Evolutionary conservation across 1,140 invertebrate species (phyloP).

Genomic region (Chironomus tepperi): DNA sequence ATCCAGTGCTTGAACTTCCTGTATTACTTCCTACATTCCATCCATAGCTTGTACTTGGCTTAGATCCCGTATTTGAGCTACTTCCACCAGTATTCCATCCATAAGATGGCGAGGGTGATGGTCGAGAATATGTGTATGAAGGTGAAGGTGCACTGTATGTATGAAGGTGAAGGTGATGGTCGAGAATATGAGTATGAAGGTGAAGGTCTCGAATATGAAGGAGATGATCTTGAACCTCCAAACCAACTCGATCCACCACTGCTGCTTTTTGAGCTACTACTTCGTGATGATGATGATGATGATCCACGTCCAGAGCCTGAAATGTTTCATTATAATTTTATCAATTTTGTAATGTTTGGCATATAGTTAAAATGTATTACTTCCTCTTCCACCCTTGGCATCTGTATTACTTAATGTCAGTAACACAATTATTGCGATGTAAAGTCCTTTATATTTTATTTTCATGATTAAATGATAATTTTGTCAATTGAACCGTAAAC

Average conservation of each 20-base stretch:
- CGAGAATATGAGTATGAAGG: not conserved
- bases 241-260: not conserved
- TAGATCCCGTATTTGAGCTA: not conserved
- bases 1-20: not conserved
- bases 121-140: no score
- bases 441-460: no score
- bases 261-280: not conserved
- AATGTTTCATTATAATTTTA: no score
- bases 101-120: not conserved
- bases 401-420: no score
- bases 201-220: not conserved
- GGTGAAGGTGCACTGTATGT: not conserved
- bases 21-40: not conserved
- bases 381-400: no score
- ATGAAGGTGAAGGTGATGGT: not conserved
- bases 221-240: not conserved
- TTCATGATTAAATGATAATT: no score
- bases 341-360: no score
- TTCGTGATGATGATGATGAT: no score
- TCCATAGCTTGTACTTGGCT: not conserved
- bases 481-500: no score
- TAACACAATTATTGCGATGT: no score
- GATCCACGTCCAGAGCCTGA: no score
- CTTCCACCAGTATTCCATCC: not conserved
- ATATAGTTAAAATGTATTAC: no score